Percentiles rank a stretch among this genome's conserved stretches.
Conservation (phyloP, 2,113 vertebrate genomes). For the Falcunculus frontatus region DNA sequence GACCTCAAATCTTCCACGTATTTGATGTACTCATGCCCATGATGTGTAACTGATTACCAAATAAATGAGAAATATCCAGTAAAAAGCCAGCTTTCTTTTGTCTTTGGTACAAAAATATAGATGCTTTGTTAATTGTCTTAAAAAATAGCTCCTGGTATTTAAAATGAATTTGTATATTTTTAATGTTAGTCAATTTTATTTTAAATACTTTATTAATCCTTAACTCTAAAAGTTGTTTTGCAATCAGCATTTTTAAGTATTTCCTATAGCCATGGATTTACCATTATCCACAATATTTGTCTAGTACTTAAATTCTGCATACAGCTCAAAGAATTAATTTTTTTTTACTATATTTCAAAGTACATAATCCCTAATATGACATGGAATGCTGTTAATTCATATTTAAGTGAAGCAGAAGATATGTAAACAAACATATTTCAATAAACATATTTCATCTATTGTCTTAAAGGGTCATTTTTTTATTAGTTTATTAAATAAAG, state of each 20-base stretch:
- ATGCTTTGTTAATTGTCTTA: background rate
- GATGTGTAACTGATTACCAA: background rate
- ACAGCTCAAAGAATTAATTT: background rate
- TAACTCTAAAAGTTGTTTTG: background rate
- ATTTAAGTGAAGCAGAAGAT: background rate
- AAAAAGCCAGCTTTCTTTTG: background rate
- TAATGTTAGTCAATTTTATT: background rate
- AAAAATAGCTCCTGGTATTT: background rate
- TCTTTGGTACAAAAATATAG: background rate
- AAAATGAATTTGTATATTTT: background rate
- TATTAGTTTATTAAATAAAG: background rate
- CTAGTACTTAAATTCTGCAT: background rate
- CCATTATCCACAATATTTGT: background rate
- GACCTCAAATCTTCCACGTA: background rate
- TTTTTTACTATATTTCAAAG: background rate
- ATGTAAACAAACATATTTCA: background rate
- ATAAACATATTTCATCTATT: background rate
- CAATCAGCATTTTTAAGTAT: background rate
- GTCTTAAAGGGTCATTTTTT: background rate
- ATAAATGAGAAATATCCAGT: background rate
- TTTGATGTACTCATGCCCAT: background rate
- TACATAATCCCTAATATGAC: background rate
- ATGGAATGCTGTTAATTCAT: background rate
- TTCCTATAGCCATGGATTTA: background rate
- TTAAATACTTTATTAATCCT: background rate